phyloP scores from a whole-genome alignment of 92 coral and sea anemone genomes.

The Epizoanthus stellaris region DNA sequence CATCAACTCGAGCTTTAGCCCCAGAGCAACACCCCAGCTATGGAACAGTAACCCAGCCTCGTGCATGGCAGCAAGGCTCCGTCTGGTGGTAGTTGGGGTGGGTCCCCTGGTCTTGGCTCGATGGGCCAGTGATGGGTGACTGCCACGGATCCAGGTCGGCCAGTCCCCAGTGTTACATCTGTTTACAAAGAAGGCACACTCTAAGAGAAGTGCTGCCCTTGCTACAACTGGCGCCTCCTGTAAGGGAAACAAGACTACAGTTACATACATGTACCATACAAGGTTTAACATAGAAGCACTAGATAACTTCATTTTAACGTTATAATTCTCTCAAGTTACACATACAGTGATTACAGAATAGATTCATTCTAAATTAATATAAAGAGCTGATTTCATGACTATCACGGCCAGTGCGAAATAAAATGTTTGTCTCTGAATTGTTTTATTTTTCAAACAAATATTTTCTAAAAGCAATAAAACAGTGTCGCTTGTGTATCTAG shows the following conservation, averaged over 20 bases:
- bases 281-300: no score
- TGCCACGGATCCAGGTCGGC: slow-evolving; percentile 98
- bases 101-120: slow-evolving; percentile 77
- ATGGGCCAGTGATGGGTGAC: slow-evolving; percentile 84
- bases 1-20: slow-evolving; percentile 86
- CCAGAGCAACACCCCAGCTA: slow-evolving; percentile 96
- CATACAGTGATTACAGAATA: no score
- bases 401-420: not conserved
- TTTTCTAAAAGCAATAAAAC: no score
- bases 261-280: not conserved
- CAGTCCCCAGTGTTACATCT: slow-evolving; percentile 96
- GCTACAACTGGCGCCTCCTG: slow-evolving; percentile 98
- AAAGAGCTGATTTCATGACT: not conserved
- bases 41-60: slow-evolving; percentile 96
- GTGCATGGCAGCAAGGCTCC: slow-evolving; percentile 95
- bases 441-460: no score
- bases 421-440: no score
- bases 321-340: no score
- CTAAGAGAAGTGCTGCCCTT: slow-evolving; percentile 89
- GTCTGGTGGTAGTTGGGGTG: slow-evolving; percentile 81
- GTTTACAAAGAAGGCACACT: slow-evolving; percentile 89
- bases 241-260: not conserved
- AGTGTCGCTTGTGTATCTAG: no score
- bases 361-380: not conserved
- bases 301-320: no score